Conservation (phyloP, 1,140 invertebrate genomes). For the Carposina sasakii region DNA sequence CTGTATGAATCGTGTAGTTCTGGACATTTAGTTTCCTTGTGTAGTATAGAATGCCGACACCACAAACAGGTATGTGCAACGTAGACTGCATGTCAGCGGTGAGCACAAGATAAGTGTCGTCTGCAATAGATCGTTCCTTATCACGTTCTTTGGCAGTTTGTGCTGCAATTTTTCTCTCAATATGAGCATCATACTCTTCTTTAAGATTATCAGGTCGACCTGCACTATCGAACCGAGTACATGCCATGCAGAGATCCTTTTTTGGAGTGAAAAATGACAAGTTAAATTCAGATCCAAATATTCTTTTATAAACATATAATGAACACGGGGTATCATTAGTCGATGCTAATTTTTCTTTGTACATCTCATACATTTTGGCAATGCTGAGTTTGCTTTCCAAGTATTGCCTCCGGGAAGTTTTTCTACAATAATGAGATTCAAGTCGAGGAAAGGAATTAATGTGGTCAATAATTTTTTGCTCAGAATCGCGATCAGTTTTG, state of each 20-base stretch:
- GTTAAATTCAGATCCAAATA: conserved; percentile 9
- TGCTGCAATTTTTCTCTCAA: conserved; percentile 15
- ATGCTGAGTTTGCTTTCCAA: conserved; percentile 19
- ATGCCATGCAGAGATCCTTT: conserved; percentile 19
- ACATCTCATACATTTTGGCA: conserved; percentile 19
- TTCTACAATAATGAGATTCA: conserved; percentile 23
- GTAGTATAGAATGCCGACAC: conserved; percentile 25
- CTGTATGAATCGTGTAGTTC: conserved; percentile 25
- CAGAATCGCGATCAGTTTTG: conserved; percentile 17
- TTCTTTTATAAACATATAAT: background rate
- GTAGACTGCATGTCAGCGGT: conserved; percentile 22
- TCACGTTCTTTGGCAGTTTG: conserved; percentile 20
- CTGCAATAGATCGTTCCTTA: conserved; percentile 9
- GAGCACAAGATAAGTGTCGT: conserved; percentile 9
- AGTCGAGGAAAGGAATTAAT: conserved; percentile 21
- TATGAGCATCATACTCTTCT: conserved; percentile 16
- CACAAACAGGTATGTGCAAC: conserved; percentile 14
- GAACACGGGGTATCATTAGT: background rate
- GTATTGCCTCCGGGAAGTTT: conserved; percentile 16
- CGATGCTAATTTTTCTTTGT: background rate
- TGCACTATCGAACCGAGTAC: conserved; percentile 12
- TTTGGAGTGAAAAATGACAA: conserved; percentile 12
- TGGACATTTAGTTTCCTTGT: conserved; percentile 27
- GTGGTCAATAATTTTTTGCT: conserved; percentile 20
- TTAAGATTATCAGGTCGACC: conserved; percentile 12